These are phyloP conservation scores for Ladona fulva DNA, from an alignment of 1,140 invertebrate species.

Conservation along the genomic window DNA sequence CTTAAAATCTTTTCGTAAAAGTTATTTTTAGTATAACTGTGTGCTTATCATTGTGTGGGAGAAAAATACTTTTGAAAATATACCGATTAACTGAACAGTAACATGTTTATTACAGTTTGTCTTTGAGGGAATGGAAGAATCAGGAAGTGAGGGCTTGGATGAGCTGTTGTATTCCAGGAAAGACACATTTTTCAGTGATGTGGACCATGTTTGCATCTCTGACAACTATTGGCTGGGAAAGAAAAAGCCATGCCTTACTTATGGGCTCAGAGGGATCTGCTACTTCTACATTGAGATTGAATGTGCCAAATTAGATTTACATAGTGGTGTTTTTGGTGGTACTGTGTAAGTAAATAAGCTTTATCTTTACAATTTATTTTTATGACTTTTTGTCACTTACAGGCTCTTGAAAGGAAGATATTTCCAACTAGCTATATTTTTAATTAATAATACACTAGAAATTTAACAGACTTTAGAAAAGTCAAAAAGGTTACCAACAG, in stretches of 20 bases:
- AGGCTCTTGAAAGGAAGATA: too few species aligned
- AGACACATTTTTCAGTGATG: constrained; percentile 66
- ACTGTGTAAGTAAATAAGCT: constrained; percentile 52
- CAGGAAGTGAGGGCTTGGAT: constrained; percentile 90
- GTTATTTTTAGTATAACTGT: too few species aligned
- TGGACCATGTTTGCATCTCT: constrained; percentile 95
- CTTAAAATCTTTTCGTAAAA: too few species aligned
- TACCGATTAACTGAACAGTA: neutral
- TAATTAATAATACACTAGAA: too few species aligned
- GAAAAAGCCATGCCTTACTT: constrained; percentile 92
- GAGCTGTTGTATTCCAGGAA: constrained; percentile 68
- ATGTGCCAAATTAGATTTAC: constrained; percentile 85
- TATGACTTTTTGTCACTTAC: too few species aligned
- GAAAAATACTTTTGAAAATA: neutral
- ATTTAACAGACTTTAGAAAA: too few species aligned
- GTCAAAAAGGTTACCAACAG: too few species aligned
- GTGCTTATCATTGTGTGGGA: too few species aligned
- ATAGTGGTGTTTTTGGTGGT: constrained; percentile 92
- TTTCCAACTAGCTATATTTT: too few species aligned
- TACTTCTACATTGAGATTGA: constrained; percentile 87
- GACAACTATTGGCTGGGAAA: constrained; percentile 99
- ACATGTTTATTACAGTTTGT: constrained; percentile 57
- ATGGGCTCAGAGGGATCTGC: constrained; percentile 87
- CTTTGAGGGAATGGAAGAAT: constrained; percentile 99
- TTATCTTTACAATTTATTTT: too few species aligned